Evolutionary conservation across 2,113 vertebrate species (phyloP), one percentile per base, ranked within the genome.

Genomic region (Malurus alboscapulatus): DNA sequence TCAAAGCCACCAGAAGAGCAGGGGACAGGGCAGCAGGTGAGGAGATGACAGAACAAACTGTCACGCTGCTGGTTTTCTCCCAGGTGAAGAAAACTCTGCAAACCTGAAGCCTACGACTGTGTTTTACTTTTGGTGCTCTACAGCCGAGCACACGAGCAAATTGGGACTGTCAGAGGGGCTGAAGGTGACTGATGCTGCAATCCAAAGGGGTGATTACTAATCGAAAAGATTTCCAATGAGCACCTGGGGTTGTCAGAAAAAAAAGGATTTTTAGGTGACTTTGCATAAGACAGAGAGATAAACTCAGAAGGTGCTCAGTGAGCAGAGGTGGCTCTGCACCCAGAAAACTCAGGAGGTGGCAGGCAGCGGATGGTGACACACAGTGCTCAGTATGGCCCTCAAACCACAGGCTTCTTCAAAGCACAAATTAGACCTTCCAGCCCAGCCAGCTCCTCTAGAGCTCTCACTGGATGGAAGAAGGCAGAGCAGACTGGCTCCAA

Each of bases 111-210:
- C 57, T 55, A 21, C 34, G 62, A 42, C 21, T 71, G 32, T 30
- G 5, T 65, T 87, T 80, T 91, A 47, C n/a, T 94, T 77, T 47
- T 81, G 58, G 47, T 66, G 34, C 36, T 90, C 85, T 82, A 62
- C 61, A 73, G 62, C 25, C 15, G 12, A 95, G 73, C 61, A 90
- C 63, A 76, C 42, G 90, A 87, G 74, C n/a, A 92, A 92, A 96
- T 85, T 84, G 62, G 75, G 62, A 80, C 80, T 93, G 76, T 89
- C 91, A 85, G 54, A 79, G 48, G 30, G 32, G 84, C 21, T 40
- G 75, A 81, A 85, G 44, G 55, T 87, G 79, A 87, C 47, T 62
- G 80, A 92, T 95, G 86, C n/a, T 93, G 73, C 84, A 95, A 94
- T 81, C 81, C 72, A 9, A 84, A 92, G 47, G 61, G 36, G 53